Conservation (phyloP, 2,113 vertebrate species). For the mouse (Mus musculus) region GRCm39 chr4:154540501-154541000, state of each 20-base stretch:
- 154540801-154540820: slow-evolving; percentile 64
- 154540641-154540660: accelerated
- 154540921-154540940: slow-evolving; percentile 85
- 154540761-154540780: accelerated
- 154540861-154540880: slow-evolving; percentile 84
- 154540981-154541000: slow-evolving; percentile 97
- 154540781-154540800: neutral
- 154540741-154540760: neutral
- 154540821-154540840: slow-evolving; percentile 66
- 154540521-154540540: accelerated
- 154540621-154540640: accelerated
- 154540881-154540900: slow-evolving; percentile 86
- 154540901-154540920: slow-evolving; percentile 76
- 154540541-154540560: accelerated
- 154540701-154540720: neutral
- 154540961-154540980: slow-evolving; percentile 93
- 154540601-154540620: accelerated
- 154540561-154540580: accelerated
- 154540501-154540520: accelerated
- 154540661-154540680: neutral
- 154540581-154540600: accelerated
- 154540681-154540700: accelerated
- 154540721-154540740: neutral
- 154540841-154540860: slow-evolving; percentile 80
- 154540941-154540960: slow-evolving; percentile 92